Conservation (phyloP, 2,113 vertebrate species). For the Hippocampus abdominalis region DNA sequence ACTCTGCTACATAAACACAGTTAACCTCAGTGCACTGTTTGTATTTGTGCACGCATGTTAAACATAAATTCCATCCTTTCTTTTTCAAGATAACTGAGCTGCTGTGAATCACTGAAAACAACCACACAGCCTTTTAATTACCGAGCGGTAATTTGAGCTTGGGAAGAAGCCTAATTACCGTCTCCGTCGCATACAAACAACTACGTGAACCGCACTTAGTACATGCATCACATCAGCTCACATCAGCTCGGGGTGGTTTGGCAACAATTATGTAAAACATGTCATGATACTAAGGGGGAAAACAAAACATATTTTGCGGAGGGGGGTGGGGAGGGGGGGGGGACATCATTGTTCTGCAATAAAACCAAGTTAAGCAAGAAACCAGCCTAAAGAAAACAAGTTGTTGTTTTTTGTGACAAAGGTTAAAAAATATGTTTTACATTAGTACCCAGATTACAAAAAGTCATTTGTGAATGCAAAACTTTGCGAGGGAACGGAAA, state of each 20-base stretch:
- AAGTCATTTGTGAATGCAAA: too few relatives aligned
- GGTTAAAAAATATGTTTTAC: too few relatives aligned
- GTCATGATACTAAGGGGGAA: not conserved
- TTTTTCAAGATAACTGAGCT: slow-evolving; percentile 9
- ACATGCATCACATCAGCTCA: slow-evolving; percentile 19
- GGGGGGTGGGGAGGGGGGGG: too few relatives aligned
- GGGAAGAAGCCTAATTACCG: slow-evolving; percentile 51
- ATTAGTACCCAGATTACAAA: too few relatives aligned
- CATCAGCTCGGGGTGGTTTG: not conserved
- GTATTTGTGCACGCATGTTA: not conserved
- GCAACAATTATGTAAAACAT: not conserved
- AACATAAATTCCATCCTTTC: slow-evolving; percentile 6
- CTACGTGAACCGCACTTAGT: slow-evolving; percentile 21
- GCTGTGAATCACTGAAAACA: slow-evolving; percentile 33
- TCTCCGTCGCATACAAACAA: slow-evolving; percentile 35
- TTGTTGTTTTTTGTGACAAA: too few relatives aligned
- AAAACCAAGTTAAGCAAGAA: too few relatives aligned
- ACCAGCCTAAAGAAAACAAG: too few relatives aligned
- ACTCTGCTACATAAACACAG: slow-evolving; percentile 9
- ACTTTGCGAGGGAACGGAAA: too few relatives aligned
- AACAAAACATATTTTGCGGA: not conserved
- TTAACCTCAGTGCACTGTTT: not conserved
- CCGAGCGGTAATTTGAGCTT: slow-evolving; percentile 49
- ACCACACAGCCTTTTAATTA: slow-evolving; percentile 47
- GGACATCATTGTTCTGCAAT: not conserved